Evolutionary conservation across 2,888 invertebrate species (phyloP), one percentile per base, ranked within the genome.

Genomic region (Lepetodrilus schrolli): DNA sequence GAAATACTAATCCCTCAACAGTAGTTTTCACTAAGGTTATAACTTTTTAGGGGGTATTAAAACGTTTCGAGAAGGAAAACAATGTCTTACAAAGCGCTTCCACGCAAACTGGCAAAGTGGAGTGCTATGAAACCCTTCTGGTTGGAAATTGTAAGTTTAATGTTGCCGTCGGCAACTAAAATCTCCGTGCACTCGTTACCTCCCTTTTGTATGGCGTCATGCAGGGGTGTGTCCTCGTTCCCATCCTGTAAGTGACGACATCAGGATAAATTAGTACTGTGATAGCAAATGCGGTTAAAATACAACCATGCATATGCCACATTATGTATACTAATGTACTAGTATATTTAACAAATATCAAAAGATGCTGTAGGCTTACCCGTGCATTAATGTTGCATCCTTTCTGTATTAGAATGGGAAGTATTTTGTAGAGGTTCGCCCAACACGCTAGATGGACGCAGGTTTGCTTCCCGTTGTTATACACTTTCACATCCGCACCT

Each of bases 401-500:
- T 23, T 81, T 77, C 47, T 66, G 47, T 23, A 82, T 75, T 17
- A 83, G 74, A 4, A 80, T 50, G 37, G 74, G 75, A 17, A 83
- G 76, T 13, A 80, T 74, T 30, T 81, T 80, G 48, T 73, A 68
- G 66, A 77, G 47, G 34, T 82, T 82, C 66, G 76, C 73, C 75
- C 75, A 80, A 77, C 79, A 80, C 5, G 86, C 83, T 75, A 82
- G 80, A 38, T 83, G 80, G 17, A 86, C 77, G 5, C 84, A 83
- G 10, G 85, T 83, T 37, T 78, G 74, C 2, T 81, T 77, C 65
- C 84, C 81, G 71, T 93, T 93, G 90, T 96, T 96, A 1, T 94
- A 92, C 36, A 94, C 93, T 89, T 96, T 94, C n/a, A 95, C 93
- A 79, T 93, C 91, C 0, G 93, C 92, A 0, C 95, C 94, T 26